These are phyloP conservation scores for Heteractis magnifica DNA, from an alignment of 92 coral and sea anemone species.

Conservation along the genomic window DNA sequence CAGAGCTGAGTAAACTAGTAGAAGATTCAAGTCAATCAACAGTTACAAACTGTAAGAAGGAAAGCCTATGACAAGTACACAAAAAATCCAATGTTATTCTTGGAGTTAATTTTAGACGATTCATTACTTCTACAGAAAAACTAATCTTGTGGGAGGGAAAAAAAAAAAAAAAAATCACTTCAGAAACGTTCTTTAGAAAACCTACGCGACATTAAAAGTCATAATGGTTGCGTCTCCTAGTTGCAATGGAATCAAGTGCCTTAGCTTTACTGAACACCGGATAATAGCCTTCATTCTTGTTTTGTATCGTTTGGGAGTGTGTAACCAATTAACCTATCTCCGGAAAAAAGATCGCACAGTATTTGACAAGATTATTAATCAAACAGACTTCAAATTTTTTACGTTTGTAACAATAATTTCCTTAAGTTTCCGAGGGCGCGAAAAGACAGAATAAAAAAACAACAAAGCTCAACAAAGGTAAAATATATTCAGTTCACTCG, in stretches of 20 bases:
- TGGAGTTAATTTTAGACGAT: no score
- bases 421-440: slow-evolving; percentile 1
- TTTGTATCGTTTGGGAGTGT: neutral
- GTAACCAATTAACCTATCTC: neutral
- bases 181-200: no score
- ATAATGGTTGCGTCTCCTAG: neutral
- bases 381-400: neutral
- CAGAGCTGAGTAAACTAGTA: no score
- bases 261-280: neutral
- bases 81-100: no score
- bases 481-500: neutral
- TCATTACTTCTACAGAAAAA: no score
- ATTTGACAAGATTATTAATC: neutral
- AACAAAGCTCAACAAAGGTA: neutral
- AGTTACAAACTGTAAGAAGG: no score
- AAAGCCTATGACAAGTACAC: no score
- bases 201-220: neutral
- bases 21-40: no score
- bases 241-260: neutral
- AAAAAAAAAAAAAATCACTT: no score
- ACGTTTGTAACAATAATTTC: neutral
- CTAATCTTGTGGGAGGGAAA: no score
- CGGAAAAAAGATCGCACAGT: neutral
- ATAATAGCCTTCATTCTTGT: neutral
- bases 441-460: neutral